Base-by-base conservation (phyloP, 1,140 invertebrate genomes). In the Solenopsis fugax region DNA sequence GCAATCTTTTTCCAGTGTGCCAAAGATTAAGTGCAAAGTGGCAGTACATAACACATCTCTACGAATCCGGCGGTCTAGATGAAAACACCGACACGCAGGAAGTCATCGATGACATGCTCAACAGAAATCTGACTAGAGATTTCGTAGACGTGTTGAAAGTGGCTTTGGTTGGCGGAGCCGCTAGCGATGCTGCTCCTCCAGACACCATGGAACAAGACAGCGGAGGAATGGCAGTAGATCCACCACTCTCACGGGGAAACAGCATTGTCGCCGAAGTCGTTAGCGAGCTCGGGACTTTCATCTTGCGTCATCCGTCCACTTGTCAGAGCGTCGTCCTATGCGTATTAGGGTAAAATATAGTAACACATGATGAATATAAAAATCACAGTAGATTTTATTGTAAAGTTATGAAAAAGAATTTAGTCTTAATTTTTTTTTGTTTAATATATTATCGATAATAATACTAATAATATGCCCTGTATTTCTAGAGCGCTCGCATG, bases 41-140 rank as follows among this genome's bases (percentile, higher is more conserved):
- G 98, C 96, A 97, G 58, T 97, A 98, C 82, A 97, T 98, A 41
- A 96, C 96, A 45, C 96, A 96, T 67, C 95, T 98, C 0, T 97
- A 97, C 91, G 98, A 98, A 93, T 96, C 97, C 48, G 97, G 97
- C n/a, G 94, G 94, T 48, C 95, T 97, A 0, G 97, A 98, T 91
- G 97, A 98, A 88, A 97, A 97, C 67, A 97, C 97, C 16, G 98
- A 98, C 92, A 97, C 97, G 16, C 97, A 98, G 93, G 98, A 99
- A 95, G 97, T 99, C 1, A 95, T 99, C 0, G 98, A 98, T 91
- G 98, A 99, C 92, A 98, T 98, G 95, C 95, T 99, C 4, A 98
- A 98, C 78, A 95, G 98, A 64, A 97, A 98, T 80, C 94, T 98
- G n/a, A 98, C 98, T 0, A 96, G 98, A 86, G 98, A 99, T 94